phyloP scores from a whole-genome alignment of 2,797 vertebrate species.

The Ciconia nigra region DNA sequence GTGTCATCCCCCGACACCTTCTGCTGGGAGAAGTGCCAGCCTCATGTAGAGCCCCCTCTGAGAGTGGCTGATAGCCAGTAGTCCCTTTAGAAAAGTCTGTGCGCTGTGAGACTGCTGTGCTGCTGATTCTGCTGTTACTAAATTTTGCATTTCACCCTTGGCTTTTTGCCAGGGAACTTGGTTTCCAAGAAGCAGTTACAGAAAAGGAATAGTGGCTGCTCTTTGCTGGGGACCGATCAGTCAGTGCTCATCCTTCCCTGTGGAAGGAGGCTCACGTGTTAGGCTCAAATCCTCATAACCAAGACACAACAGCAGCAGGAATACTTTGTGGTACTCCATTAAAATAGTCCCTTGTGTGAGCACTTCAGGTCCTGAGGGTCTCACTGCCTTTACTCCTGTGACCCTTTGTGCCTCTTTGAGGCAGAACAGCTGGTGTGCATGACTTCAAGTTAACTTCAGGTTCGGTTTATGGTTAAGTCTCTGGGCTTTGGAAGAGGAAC shows the following conservation, averaged over 20 bases:
- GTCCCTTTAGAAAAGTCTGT: background rate
- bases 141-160: slow-evolving; percentile 28
- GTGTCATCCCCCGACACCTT: background rate
- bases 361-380: background rate
- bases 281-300: background rate
- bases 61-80: slow-evolving; percentile 19
- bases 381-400: background rate
- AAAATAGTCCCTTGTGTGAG: background rate
- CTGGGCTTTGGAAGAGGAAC: background rate
- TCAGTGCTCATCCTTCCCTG: background rate
- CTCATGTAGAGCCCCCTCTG: background rate
- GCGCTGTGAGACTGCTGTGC: background rate
- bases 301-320: background rate
- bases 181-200: background rate
- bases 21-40: background rate
- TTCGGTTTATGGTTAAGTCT: background rate
- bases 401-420: background rate
- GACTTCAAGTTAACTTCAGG: background rate
- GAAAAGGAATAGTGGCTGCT: background rate
- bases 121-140: background rate
- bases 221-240: background rate
- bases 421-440: background rate
- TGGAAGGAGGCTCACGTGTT: background rate
- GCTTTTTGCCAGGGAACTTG: background rate
- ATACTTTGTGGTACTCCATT: background rate